Evolutionary conservation across 2,888 invertebrate species (phyloP).

Genomic region (Mylabris sibirica): DNA sequence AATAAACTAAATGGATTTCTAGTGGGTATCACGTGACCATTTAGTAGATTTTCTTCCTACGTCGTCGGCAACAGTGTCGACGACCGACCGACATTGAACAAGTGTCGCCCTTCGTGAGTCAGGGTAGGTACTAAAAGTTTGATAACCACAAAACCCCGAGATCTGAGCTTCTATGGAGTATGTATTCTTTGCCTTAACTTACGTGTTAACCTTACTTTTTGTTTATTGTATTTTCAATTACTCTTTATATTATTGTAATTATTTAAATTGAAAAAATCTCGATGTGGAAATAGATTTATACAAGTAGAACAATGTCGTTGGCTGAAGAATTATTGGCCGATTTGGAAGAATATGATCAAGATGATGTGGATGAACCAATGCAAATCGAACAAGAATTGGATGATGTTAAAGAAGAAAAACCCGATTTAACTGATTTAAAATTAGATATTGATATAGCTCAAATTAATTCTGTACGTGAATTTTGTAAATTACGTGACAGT

Average conservation of each 20-base stretch:
- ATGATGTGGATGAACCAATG: constrained; percentile 69
- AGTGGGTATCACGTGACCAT: no score
- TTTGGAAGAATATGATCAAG: constrained; percentile 91
- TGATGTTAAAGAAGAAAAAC: constrained; percentile 57
- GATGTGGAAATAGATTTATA: not conserved
- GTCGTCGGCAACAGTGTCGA: no score
- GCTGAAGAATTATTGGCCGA: constrained; percentile 98
- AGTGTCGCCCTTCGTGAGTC: no score
- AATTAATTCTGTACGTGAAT: constrained; percentile 80
- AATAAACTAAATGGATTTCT: no score
- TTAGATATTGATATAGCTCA: constrained; percentile 71
- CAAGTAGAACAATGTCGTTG: constrained; percentile 81
- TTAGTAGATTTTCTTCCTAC: no score
- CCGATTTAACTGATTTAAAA: constrained; percentile 61
- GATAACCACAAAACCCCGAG: no score
- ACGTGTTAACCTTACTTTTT: not conserved
- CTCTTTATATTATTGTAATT: not conserved
- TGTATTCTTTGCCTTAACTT: not conserved
- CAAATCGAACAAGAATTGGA: constrained; percentile 54
- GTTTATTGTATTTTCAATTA: not conserved
- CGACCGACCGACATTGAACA: no score
- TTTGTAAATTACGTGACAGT: constrained; percentile 90
- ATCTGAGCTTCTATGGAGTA: no score
- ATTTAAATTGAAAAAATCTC: not conserved
- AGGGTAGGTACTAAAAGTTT: no score